These are phyloP conservation scores for Eurois occulta DNA, from an alignment of 2,888 invertebrate species.

Conservation along the genomic window DNA sequence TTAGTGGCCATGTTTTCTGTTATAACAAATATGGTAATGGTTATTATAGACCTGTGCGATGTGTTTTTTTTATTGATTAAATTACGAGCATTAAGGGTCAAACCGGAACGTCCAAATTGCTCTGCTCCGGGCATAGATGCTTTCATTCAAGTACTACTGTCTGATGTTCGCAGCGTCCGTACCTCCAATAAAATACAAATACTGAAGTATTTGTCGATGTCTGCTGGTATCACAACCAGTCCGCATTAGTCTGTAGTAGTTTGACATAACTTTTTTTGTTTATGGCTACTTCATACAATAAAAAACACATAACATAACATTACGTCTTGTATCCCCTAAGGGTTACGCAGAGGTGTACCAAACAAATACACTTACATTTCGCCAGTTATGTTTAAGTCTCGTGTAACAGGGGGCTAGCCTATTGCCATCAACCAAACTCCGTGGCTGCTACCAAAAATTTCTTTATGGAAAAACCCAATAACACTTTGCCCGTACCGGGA, in stretches of 20 bases:
- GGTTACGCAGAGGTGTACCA: too few species aligned
- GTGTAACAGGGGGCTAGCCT: accelerated
- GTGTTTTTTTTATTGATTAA: too few species aligned
- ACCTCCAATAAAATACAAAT: neutral
- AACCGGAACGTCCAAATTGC: neutral
- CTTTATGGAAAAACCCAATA: neutral
- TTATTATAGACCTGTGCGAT: neutral
- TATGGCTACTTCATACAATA: neutral
- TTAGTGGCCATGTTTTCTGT: neutral
- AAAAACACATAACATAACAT: neutral
- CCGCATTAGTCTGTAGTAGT: neutral
- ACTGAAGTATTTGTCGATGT: neutral
- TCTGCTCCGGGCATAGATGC: neutral
- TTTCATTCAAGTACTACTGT: neutral
- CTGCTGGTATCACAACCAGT: neutral
- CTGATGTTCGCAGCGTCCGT: neutral
- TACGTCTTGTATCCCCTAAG: neutral
- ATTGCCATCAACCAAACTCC: neutral
- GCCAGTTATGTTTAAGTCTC: neutral
- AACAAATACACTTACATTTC: neutral
- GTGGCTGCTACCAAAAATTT: neutral
- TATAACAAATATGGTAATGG: conserved; percentile 1
- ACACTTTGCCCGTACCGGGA: neutral
- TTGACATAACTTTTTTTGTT: neutral
- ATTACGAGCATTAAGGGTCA: neutral